Conservation (phyloP, 2,797 vertebrate genomes). For the Myripristis jacobus region DNA sequence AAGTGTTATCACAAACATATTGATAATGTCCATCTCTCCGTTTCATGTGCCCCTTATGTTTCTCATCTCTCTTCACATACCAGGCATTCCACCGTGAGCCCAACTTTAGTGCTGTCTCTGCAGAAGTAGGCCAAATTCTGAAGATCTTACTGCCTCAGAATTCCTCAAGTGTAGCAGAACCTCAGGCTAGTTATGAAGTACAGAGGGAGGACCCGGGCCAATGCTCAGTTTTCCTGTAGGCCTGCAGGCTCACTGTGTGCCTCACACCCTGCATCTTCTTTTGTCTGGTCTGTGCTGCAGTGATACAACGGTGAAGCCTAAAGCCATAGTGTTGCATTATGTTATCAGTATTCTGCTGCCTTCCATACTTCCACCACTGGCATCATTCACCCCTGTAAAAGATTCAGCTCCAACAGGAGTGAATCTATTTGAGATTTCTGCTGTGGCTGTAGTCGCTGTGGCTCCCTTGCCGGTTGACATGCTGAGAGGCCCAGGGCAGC, state of each 20-base stretch:
- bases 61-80: neutral
- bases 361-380: too few relatives aligned
- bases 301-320: neutral
- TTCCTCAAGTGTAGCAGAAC: constrained; percentile 2
- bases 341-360: too few relatives aligned
- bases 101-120: neutral
- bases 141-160: constrained; percentile 1
- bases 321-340: neutral
- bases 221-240: constrained; percentile 14
- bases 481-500: too few relatives aligned
- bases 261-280: constrained; percentile 28
- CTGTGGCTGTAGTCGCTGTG: too few relatives aligned
- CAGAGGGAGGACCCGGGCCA: constrained; percentile 13
- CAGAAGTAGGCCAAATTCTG: constrained; percentile 10
- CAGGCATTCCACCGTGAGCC: neutral
- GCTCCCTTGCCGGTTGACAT: too few relatives aligned
- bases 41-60: neutral
- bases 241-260: constrained; percentile 22
- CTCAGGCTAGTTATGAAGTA: constrained; percentile 40
- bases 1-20: too few relatives aligned
- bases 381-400: too few relatives aligned
- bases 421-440: too few relatives aligned
- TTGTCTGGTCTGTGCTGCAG: constrained; percentile 14
- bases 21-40: too few relatives aligned
- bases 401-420: too few relatives aligned